Evolutionary conservation across 1,140 invertebrate species (phyloP).

Genomic region (Rhyzopertha dominica): DNA sequence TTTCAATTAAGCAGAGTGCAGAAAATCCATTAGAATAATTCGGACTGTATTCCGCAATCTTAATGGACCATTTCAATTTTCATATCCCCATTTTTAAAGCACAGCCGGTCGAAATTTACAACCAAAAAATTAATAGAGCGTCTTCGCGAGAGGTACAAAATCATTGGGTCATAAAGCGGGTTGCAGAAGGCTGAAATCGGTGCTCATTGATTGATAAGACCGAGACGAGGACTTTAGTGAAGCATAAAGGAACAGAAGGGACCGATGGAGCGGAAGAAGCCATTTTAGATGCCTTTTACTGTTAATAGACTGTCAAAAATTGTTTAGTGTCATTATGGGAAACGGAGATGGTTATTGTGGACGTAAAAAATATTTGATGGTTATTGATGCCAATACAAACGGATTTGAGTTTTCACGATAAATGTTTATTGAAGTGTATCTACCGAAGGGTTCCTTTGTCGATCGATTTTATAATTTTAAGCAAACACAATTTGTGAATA

Average conservation of each 20-base stretch:
- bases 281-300: too few relatives aligned
- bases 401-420: too few relatives aligned
- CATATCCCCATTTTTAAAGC: constrained; percentile 15
- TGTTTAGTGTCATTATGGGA: too few relatives aligned
- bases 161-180: constrained; percentile 23
- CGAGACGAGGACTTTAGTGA: constrained; percentile 40
- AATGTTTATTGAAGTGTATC: too few relatives aligned
- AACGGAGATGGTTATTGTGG: too few relatives aligned
- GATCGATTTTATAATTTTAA: too few relatives aligned
- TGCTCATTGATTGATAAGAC: constrained; percentile 38
- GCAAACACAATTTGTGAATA: too few relatives aligned
- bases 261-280: constrained; percentile 38
- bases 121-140: constrained; percentile 18
- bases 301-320: too few relatives aligned
- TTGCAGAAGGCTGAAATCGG: constrained; percentile 27
- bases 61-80: constrained; percentile 26
- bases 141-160: constrained; percentile 24
- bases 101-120: not conserved
- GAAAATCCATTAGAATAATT: constrained; percentile 30
- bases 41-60: constrained; percentile 11
- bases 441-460: too few relatives aligned
- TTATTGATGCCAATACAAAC: too few relatives aligned
- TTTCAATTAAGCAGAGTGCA: constrained; percentile 35
- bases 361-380: too few relatives aligned
- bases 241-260: constrained; percentile 38